Base-by-base conservation (phyloP, 2,888 invertebrate genomes). In the Ephialtes manifestator region DNA sequence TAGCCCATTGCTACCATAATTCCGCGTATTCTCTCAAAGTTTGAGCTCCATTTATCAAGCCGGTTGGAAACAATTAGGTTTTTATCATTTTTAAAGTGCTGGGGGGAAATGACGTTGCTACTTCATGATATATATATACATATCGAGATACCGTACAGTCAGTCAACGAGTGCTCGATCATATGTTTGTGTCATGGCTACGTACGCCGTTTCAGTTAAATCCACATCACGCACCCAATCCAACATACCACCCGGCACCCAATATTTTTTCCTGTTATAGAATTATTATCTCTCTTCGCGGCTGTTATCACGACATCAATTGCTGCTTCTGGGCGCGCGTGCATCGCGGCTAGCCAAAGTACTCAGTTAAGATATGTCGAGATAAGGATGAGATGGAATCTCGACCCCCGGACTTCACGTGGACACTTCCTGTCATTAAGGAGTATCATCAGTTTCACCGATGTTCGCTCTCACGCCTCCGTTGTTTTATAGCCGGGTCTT, bases 371-470 rank as follows among this genome's bases (percentile, higher is more conserved):
- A 68, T 68, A 11, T 48, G 2, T 28, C 28, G 68, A 46, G 68
- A 68, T 46, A 48, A 68, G 5, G 24, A 13, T 28, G 2, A 4
- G 48, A 68, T 28, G 68, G 24, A 68, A 68, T 48, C 43, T 48
- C 24, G 48, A 46, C 68, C 68, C 68, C 46, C 48, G 68, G 68
- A 48, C 68, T 48, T 68, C 68, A 75, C 74, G 74, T 74, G 74
- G 20, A 60, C 31, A n/a, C 15, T 75, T 75, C 63, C 51, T 68
- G 46, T 63, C 75, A 63, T 75, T 35, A 20, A 63, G 18, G 20
- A 75, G 35, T 60, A 75, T 55, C 39, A 55, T 35, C 35, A 11
- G 18, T 51, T 20, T 20, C n/a, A 20, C n/a, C 31, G 31, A 48
- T 48, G 63, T 63, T 63, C 63, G 51, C 48, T 43, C 58, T 28